Evolutionary conservation across 2,888 invertebrate species (phyloP).

Genomic region (Drosophila percnosoma): DNA sequence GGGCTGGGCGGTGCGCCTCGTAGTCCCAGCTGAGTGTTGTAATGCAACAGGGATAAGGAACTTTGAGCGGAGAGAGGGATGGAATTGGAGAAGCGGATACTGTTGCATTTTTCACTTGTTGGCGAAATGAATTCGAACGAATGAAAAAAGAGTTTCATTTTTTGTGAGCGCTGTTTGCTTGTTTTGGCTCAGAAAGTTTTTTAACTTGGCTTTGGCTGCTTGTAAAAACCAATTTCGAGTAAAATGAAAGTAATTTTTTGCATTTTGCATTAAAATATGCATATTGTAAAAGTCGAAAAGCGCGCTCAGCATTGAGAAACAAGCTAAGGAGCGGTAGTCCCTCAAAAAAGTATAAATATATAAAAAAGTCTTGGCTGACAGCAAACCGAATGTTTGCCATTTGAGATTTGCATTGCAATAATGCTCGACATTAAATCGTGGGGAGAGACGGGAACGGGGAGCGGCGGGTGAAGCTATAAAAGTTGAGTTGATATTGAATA

Average conservation of each 20-base stretch:
- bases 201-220: constrained; percentile 61
- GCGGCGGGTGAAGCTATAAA: neutral
- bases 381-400: constrained; percentile 70
- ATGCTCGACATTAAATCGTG: constrained; percentile 60
- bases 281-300: constrained; percentile 59
- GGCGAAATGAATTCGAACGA: constrained; percentile 2
- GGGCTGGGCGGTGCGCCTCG: neutral
- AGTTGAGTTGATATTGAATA: constrained; percentile 18
- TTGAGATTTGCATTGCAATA: constrained; percentile 70
- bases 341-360: neutral
- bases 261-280: constrained; percentile 74
- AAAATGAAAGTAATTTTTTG: constrained; percentile 79
- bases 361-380: constrained; percentile 36
- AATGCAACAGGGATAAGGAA: constrained; percentile 48
- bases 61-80: neutral
- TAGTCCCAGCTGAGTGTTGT: constrained; percentile 44
- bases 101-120: constrained; percentile 74
- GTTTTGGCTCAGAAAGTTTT: constrained; percentile 64
- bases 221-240: constrained; percentile 78
- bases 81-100: constrained; percentile 13
- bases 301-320: neutral
- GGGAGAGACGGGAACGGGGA: neutral
- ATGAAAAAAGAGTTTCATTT: constrained; percentile 25
- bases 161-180: constrained; percentile 45
- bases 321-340: neutral